Conservation (phyloP, 2,888 invertebrate species). For the Ecliptopera silaceata region DNA sequence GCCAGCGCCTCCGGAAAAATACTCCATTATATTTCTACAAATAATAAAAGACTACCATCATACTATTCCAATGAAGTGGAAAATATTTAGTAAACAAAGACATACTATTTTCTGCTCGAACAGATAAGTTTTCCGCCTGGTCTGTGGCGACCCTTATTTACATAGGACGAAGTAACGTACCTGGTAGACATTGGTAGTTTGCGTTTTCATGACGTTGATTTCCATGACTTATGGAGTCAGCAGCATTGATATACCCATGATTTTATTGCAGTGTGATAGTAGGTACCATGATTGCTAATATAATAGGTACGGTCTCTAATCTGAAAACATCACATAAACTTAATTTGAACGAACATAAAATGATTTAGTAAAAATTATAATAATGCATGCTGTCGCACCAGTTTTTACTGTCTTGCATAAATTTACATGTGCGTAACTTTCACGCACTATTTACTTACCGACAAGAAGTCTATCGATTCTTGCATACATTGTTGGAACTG, state of each 20-base stretch:
- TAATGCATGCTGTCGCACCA: neutral
- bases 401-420: slow-evolving; percentile 13
- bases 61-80: neutral
- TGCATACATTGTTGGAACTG: slow-evolving; percentile 6
- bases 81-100: too few species aligned
- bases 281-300: too few species aligned
- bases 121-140: too few species aligned
- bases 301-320: too few species aligned
- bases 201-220: too few species aligned
- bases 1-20: neutral
- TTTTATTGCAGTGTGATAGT: too few species aligned
- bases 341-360: neutral
- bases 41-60: neutral
- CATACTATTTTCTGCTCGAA: too few species aligned
- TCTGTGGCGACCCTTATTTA: too few species aligned
- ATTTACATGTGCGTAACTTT: slow-evolving; percentile 7
- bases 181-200: too few species aligned
- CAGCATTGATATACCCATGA: too few species aligned
- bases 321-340: neutral
- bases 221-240: too few species aligned
- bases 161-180: too few species aligned
- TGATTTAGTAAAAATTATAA: slow-evolving; percentile 3
- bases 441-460: slow-evolving; percentile 22
- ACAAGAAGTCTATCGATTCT: slow-evolving; percentile 4
- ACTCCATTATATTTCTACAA: neutral